These are phyloP conservation scores for Megaceryle torquata DNA, from an alignment of 2,113 vertebrate species.

Conservation along the genomic window DNA sequence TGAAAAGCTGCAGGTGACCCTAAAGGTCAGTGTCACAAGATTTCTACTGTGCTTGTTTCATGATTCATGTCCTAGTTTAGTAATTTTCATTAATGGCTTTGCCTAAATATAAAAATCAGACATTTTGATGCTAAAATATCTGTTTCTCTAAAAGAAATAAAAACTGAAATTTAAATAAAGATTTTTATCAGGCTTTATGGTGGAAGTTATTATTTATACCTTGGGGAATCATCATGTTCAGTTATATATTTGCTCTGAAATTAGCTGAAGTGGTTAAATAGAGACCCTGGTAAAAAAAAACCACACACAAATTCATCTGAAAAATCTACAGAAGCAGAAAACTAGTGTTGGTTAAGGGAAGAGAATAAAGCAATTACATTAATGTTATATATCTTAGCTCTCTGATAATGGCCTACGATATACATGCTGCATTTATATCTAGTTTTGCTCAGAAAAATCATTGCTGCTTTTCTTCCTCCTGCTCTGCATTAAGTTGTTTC, in stretches of 20 bases:
- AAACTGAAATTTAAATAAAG: slow-evolving; percentile 52
- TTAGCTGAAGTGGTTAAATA: neutral
- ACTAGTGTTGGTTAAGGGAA: neutral
- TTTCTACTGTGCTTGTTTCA: neutral
- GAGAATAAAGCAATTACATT: neutral
- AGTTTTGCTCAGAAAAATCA: slow-evolving; percentile 1
- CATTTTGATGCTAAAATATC: neutral
- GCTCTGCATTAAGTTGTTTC: neutral
- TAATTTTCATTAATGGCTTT: slow-evolving; percentile 23
- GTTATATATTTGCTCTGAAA: neutral
- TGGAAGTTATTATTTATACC: slow-evolving; percentile 23
- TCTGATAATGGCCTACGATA: neutral
- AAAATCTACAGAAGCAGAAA: neutral
- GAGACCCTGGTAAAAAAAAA: neutral
- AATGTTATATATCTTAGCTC: neutral
- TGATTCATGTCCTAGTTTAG: neutral
- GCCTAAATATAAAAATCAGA: slow-evolving; percentile 8
- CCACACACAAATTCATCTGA: neutral
- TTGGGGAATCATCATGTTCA: neutral
- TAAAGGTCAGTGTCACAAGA: neutral
- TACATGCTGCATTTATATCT: neutral
- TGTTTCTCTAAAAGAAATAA: slow-evolving; percentile 19
- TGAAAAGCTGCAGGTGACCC: neutral
- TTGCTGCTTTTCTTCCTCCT: neutral
- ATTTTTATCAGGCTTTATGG: slow-evolving; percentile 15